These are phyloP conservation scores for Caranx melampygus DNA, from an alignment of 2,113 vertebrate genomes.

Conservation along the genomic window DNA sequence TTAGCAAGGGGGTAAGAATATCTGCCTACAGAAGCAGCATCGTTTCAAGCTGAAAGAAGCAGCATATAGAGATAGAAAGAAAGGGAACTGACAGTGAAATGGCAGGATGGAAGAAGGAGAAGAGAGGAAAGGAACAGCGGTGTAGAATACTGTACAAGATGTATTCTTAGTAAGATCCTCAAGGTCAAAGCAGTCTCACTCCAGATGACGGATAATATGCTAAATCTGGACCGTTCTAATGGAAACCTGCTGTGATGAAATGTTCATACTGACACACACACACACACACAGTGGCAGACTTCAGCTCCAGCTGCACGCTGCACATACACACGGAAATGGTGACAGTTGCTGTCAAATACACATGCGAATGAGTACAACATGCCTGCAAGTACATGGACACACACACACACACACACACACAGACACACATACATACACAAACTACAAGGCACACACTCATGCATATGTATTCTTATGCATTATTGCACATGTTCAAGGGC, in stretches of 20 bases:
- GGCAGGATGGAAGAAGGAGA: neutral
- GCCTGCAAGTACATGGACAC: neutral
- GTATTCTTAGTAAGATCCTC: constrained; percentile 43
- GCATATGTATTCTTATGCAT: neutral
- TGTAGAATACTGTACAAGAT: neutral
- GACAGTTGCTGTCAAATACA: constrained; percentile 47
- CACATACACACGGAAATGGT: constrained; percentile 26
- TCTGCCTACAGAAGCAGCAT: neutral
- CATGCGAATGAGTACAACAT: constrained; percentile 24
- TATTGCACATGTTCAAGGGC: constrained; percentile 3
- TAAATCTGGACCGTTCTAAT: constrained; percentile 46
- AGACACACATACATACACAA: neutral
- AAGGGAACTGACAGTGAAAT: neutral
- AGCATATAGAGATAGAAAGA: neutral
- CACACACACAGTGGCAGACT: constrained; percentile 26
- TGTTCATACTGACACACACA: constrained; percentile 12
- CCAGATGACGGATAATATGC: constrained; percentile 58
- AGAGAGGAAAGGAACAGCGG: neutral
- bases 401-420: neutral
- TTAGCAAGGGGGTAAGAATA: neutral
- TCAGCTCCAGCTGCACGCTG: constrained; percentile 48
- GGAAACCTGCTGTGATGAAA: constrained; percentile 57
- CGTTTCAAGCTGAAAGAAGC: neutral
- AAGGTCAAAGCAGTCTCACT: constrained; percentile 57
- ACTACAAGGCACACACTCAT: neutral